phyloP scores from a whole-genome alignment of 2,797 vertebrate genomes.

The Stomatorhinus walkeri region DNA sequence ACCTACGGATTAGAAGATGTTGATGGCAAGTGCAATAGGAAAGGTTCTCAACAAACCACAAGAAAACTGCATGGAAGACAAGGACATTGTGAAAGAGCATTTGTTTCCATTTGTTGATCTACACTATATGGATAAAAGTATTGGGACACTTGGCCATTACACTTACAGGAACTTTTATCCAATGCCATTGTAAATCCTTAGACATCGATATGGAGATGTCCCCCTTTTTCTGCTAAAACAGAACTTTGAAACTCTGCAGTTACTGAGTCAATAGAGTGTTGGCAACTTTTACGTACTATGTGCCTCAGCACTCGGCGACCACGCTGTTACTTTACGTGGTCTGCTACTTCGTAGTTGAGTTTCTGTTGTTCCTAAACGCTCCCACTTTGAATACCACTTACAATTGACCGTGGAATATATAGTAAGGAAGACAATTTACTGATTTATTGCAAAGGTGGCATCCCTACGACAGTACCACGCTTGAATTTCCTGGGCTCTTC shows the following conservation, averaged over 20 bases:
- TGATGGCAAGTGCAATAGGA: not conserved
- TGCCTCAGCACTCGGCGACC: not conserved
- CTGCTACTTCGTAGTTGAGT: too few relatives aligned
- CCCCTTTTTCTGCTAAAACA: not conserved
- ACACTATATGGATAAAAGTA: not conserved
- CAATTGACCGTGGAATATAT: not conserved
- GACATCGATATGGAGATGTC: not conserved
- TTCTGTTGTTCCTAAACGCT: not conserved
- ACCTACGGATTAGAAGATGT: not conserved
- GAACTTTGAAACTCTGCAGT: not conserved
- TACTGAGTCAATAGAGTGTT: not conserved
- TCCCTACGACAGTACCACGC: not conserved
- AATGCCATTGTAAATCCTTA: not conserved
- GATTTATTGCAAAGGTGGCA: not conserved
- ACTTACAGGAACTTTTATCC: not conserved
- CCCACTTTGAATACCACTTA: not conserved
- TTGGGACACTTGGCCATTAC: not conserved
- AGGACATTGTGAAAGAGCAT: not conserved
- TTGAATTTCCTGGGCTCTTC: not conserved
- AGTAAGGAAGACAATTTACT: not conserved
- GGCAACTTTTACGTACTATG: not conserved
- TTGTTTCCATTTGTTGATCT: not conserved
- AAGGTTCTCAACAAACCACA: not conserved
- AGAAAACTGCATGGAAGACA: not conserved
- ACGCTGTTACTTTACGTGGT: too few relatives aligned